Conservation (phyloP, 37 sponge, comb jelly and placozoan genomes). For the Agelas oroides region DNA sequence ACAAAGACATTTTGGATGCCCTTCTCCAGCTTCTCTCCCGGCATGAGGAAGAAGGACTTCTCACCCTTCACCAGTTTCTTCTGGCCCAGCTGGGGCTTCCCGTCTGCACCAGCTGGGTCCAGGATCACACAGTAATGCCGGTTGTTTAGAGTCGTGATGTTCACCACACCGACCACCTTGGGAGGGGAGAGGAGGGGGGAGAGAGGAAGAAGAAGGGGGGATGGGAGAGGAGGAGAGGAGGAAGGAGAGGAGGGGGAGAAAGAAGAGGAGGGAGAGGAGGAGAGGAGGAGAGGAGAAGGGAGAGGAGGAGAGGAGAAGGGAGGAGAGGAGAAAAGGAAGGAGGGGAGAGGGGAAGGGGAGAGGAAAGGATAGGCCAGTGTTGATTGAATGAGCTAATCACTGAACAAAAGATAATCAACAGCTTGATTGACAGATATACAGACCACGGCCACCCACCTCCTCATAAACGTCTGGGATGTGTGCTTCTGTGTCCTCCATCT, state of each 20-base stretch:
- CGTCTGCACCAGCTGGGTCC: constrained; percentile 93
- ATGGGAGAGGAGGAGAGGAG: neutral
- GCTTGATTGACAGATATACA: too few species aligned
- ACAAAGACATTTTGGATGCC: constrained; percentile 98
- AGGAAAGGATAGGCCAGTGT: too few species aligned
- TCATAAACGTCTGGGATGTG: constrained; percentile 99
- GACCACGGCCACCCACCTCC: constrained; percentile 77
- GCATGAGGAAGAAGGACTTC: constrained; percentile 98
- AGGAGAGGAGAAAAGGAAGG: too few species aligned
- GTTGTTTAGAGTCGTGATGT: constrained; percentile 97
- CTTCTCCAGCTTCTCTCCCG: constrained; percentile 94
- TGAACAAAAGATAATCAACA: too few species aligned
- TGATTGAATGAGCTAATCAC: too few species aligned
- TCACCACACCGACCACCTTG: constrained; percentile 70
- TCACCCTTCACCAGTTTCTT: constrained; percentile 98
- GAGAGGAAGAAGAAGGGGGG: neutral
- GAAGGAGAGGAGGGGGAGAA: neutral
- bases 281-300: neutral
- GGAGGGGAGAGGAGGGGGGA: neutral
- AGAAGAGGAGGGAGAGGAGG: neutral
- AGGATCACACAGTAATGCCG: constrained; percentile 98
- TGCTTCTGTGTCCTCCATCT: constrained; percentile 98
- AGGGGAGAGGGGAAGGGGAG: too few species aligned
- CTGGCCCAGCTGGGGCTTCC: constrained; percentile 99
- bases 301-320: neutral